A percentile compares a stretch with the other conserved stretches of the same genome.
phyloP scores from a whole-genome alignment of 2,797 vertebrate genomes.

The Lemur catta region DNA sequence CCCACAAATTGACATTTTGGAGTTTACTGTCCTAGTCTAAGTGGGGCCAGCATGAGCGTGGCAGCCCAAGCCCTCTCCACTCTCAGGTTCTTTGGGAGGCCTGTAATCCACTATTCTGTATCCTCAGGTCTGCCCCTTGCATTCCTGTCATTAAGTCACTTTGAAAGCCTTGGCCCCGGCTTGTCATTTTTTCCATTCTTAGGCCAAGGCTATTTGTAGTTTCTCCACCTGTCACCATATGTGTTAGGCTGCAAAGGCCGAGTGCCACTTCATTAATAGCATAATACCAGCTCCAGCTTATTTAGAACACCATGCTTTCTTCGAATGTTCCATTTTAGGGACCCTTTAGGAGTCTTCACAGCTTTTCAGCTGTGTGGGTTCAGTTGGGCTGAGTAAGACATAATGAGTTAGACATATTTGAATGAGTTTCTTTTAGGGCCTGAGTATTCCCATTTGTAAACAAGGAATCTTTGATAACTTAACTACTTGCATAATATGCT shows the following conservation, averaged over 20 bases:
- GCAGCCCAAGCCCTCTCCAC: background rate
- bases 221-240: conserved; percentile 83
- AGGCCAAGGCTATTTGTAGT: conserved; percentile 86
- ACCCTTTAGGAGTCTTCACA: background rate
- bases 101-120: conserved; percentile 46
- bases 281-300: conserved; percentile 1
- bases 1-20: background rate
- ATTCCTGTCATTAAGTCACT: conserved; percentile 82
- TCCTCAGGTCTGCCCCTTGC: conserved; percentile 60
- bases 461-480: background rate
- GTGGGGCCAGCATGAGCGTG: background rate
- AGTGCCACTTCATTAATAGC: conserved; percentile 49
- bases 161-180: conserved; percentile 80
- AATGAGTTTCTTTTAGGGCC: background rate
- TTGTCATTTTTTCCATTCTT: conserved; percentile 84
- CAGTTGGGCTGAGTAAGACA: background rate
- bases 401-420: background rate
- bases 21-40: background rate
- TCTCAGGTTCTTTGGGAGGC: conserved; percentile 14
- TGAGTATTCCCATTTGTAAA: background rate
- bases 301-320: conserved; percentile 11
- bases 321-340: background rate
- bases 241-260: conserved; percentile 70
- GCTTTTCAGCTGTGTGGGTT: background rate
- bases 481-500: background rate